phyloP scores from a whole-genome alignment of 2,888 invertebrate species.

The Acronicta alni region DNA sequence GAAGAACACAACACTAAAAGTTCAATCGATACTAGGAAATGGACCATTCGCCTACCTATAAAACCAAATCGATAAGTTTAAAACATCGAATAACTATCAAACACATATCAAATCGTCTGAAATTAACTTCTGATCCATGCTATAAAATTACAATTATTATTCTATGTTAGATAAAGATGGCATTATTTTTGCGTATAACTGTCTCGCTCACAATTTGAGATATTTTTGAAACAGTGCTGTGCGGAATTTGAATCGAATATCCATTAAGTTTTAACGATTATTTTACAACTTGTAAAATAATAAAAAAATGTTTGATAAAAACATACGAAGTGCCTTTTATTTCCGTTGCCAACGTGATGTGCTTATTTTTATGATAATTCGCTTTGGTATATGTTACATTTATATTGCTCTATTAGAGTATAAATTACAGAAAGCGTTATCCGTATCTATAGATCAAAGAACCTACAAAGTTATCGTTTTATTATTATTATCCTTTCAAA shows the following conservation, averaged over 20 bases:
- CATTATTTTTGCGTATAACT: not conserved
- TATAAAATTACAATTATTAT: conserved; percentile 14
- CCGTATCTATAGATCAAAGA: not conserved
- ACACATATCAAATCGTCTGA: conserved; percentile 33
- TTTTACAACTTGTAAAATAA: conserved; percentile 52
- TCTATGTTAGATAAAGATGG: conserved; percentile 10
- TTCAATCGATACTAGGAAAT: conserved; percentile 21
- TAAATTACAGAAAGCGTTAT: not conserved
- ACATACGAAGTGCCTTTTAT: conserved; percentile 32
- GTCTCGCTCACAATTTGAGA: conserved; percentile 7
- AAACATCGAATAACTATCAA: conserved; percentile 47
- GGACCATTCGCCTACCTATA: conserved; percentile 17
- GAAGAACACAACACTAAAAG: conserved; percentile 5
- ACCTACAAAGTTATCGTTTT: not conserved
- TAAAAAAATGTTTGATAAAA: conserved; percentile 18
- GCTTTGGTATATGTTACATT: conserved; percentile 27
- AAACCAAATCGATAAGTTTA: conserved; percentile 31
- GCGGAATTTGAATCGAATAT: conserved; percentile 33
- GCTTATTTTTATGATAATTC: conserved; percentile 36
- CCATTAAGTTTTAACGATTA: conserved; percentile 49
- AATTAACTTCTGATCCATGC: conserved; percentile 23
- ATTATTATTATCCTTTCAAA: no score
- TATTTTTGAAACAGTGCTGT: conserved; percentile 20
- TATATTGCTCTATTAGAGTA: conserved; percentile 20
- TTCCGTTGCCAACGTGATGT: conserved; percentile 21